A percentile compares a stretch with the other conserved stretches of the same genome.
Evolutionary conservation across 2,113 vertebrate genomes (phyloP).

Genomic region (Macrotus californicus): DNA sequence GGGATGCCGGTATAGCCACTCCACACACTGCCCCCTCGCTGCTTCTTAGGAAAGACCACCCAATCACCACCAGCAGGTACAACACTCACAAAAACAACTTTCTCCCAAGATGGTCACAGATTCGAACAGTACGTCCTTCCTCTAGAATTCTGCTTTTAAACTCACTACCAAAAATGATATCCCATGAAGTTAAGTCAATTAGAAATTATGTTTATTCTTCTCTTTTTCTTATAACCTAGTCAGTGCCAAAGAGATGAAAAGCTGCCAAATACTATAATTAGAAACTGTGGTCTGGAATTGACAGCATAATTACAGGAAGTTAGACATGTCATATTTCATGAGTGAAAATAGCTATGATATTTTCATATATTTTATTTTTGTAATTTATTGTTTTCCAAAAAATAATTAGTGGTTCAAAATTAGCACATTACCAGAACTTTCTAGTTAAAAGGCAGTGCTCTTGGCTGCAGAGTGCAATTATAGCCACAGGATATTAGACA

Average conservation of each 20-base stretch:
- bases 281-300: background rate
- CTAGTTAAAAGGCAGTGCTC: background rate
- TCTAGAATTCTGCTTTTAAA: constrained; percentile 23
- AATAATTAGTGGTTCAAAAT: background rate
- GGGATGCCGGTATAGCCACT: background rate
- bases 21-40: too few species aligned
- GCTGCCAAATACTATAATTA: constrained; percentile 1
- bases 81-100: background rate
- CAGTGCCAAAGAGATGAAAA: constrained; percentile 37
- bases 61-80: background rate
- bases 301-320: constrained; percentile 37
- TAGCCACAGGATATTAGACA: background rate
- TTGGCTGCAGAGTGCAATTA: background rate
- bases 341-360: background rate
- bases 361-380: background rate
- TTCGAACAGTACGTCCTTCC: background rate
- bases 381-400: background rate
- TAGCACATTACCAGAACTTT: background rate
- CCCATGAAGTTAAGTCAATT: background rate
- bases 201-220: constrained; percentile 37
- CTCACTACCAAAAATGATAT: background rate
- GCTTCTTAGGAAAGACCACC: background rate
- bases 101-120: background rate
- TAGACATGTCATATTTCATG: constrained; percentile 49
- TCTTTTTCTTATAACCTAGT: background rate